A percentile compares a stretch with the other conserved stretches of the same genome.
Conservation (phyloP, 2,113 vertebrate genomes). For the Thalassoma bifasciatum region DNA sequence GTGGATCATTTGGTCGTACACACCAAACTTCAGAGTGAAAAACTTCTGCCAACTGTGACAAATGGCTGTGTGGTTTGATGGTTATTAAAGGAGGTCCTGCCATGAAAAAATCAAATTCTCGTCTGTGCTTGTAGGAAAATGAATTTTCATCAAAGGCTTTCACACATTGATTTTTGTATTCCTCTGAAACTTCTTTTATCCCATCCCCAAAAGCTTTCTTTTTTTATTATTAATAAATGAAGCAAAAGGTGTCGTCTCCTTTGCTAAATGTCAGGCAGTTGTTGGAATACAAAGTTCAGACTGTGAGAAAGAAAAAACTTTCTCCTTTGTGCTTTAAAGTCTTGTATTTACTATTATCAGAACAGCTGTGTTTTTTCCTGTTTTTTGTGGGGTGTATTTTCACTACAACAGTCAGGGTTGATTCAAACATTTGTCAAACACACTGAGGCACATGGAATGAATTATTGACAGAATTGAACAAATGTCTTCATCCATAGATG, state of each 20-base stretch:
- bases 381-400: too few relatives aligned
- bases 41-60: conserved; percentile 55
- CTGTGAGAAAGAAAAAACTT: background rate
- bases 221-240: background rate
- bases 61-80: conserved; percentile 40
- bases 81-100: conserved; percentile 44
- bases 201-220: background rate
- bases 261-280: background rate
- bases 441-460: too few relatives aligned
- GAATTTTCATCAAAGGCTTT: conserved; percentile 47
- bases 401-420: too few relatives aligned
- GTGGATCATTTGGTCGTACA: background rate
- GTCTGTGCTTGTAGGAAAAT: conserved; percentile 37
- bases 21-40: conserved; percentile 29
- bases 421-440: too few relatives aligned
- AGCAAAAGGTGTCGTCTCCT: background rate
- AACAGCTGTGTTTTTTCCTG: too few relatives aligned
- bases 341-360: too few relatives aligned
- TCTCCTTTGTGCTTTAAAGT: background rate
- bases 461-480: too few relatives aligned
- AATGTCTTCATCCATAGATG: too few relatives aligned
- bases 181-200: conserved; percentile 19
- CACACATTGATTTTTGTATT: conserved; percentile 41
- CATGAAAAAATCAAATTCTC: conserved; percentile 45
- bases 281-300: background rate